phyloP scores from a whole-genome alignment of 2,797 vertebrate genomes.

The Alosa sapidissima region DNA sequence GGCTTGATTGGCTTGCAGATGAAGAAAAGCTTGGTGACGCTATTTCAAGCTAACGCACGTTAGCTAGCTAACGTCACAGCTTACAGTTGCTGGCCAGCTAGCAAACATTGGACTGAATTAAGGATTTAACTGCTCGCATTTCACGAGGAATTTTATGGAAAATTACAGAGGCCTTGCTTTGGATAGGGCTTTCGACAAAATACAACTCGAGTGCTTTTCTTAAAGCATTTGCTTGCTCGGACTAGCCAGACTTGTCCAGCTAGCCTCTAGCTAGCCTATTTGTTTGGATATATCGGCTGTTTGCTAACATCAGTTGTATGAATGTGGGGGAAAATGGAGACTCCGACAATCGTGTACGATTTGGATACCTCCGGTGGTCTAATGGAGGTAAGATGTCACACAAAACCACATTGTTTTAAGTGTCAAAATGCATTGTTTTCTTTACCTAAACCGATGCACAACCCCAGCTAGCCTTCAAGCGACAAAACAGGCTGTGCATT shows the following conservation, averaged over 20 bases:
- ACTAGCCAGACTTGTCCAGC: conserved; percentile 6
- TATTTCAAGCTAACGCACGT: neutral
- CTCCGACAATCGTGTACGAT: conserved; percentile 98
- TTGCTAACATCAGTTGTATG: conserved; percentile 68
- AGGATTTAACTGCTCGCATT: neutral
- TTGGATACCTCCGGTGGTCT: conserved; percentile 97
- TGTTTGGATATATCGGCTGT: conserved; percentile 15
- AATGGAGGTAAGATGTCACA: conserved; percentile 85
- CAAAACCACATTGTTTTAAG: neutral
- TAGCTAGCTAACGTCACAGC: conserved; percentile 20
- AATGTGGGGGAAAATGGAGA: conserved; percentile 99
- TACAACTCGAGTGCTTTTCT: neutral
- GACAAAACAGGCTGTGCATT: neutral
- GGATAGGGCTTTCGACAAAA: neutral
- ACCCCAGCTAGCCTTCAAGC: neutral
- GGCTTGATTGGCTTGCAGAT: conserved; percentile 29
- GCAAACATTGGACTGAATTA: neutral
- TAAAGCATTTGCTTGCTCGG: neutral
- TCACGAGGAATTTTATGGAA: neutral
- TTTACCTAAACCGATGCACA: neutral
- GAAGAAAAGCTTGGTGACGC: conserved; percentile 18
- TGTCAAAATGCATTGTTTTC: neutral
- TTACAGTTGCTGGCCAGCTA: neutral
- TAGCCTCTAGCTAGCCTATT: neutral
- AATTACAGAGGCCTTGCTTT: neutral